Base-by-base conservation (phyloP, 2,888 invertebrate species). In the Heliconius erato region DNA sequence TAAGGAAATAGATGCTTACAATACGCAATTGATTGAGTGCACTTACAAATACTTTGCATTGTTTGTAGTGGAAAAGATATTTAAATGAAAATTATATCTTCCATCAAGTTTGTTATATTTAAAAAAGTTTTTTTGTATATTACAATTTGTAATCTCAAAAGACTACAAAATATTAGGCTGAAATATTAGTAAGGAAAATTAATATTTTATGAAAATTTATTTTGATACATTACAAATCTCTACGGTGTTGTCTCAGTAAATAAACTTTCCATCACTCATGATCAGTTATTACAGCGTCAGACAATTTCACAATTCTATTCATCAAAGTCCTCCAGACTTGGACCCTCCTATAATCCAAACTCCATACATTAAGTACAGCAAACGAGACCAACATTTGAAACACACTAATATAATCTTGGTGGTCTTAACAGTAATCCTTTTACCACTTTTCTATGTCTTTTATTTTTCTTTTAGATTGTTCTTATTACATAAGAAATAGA, bases 361-460 rank as follows among this genome's bases (percentile, higher is more conserved):
- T 92, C 89, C 87, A 86, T 86, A 77, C 79, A 87, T 88, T 85
- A 89, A 89, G 82, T 84, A 84, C 84, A 83, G 86, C 82, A 84
- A 80, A 83, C 81, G 83, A 83, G 80, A 82, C 85, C 82, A 84
- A 82, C 79, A 76, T 81, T 79, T 77, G 81, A 84, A 68, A 74
- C 80, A 78, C 79, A 71, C 79, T 82, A 84, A 84, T 82, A 67
- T 79, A 83, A 84, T 87, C 85, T 85, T 81, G 83, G 85, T 87
- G 84, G 88, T 88, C 86, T 86, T 88, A 88, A 88, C 85, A 83
- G 83, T 91, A 92, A 93, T 92, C 91, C 91, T 90, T 91, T 92
- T 91, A 91, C 89, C 87, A 85, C 84, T 86, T 81, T 82, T 79
- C 63, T 32, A 82, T 72, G 72, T 65, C 78, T 54, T 54, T 74